Evolutionary conservation across 2,888 invertebrate species (phyloP).

Genomic region (Cantharis rufa): DNA sequence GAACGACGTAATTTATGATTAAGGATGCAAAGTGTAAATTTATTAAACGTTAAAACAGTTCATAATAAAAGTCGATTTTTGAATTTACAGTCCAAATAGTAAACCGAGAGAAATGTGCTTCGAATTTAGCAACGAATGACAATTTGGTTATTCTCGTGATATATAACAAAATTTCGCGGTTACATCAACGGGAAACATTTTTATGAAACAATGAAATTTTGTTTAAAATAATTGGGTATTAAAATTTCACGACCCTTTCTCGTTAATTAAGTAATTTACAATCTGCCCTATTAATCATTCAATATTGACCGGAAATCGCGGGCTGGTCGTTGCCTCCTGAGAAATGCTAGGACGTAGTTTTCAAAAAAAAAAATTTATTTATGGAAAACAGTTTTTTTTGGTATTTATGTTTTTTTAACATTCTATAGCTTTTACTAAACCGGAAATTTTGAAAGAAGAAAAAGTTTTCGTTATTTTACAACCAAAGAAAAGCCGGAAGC

Average conservation of each 20-base stretch:
- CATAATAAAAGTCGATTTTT: background rate
- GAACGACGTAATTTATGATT: background rate
- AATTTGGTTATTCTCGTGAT: background rate
- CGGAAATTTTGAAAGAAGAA: slow-evolving; percentile 8
- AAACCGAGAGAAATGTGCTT: background rate
- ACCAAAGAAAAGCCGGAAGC: slow-evolving; percentile 4
- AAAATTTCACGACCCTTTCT: background rate
- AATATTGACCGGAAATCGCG: background rate
- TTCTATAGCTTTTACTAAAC: slow-evolving; percentile 4
- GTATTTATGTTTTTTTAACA: background rate
- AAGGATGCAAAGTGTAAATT: background rate
- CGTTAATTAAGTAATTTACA: background rate
- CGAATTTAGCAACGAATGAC: background rate
- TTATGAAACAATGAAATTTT: background rate
- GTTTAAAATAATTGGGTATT: background rate
- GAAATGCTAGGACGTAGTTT: background rate
- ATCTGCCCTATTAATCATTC: background rate
- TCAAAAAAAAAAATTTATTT: background rate
- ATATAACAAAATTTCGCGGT: background rate
- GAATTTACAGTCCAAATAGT: background rate
- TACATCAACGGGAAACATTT: background rate
- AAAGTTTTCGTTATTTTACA: slow-evolving; percentile 5
- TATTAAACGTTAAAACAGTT: background rate
- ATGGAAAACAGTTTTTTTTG: background rate
- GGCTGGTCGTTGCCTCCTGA: background rate